Conservation (phyloP, 2,113 vertebrate species). For the Struthidea cinerea region DNA sequence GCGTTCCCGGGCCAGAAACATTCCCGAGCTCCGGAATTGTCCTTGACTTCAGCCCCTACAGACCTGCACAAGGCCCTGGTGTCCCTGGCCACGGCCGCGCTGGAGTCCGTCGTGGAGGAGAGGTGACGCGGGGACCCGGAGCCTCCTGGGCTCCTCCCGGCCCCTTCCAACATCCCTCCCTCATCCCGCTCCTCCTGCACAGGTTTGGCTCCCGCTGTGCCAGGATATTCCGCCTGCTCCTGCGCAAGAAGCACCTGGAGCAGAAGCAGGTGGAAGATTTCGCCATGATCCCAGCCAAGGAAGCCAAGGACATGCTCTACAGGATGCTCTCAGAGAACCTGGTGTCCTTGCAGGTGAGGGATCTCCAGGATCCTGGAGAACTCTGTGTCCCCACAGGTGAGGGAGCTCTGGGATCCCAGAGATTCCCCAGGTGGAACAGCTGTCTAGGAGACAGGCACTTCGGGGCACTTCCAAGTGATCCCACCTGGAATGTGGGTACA, state of each 20-base stretch:
- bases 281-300: slow-evolving; percentile 97
- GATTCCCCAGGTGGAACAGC: no score
- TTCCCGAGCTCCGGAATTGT: rapidly evolving
- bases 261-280: slow-evolving; percentile 99
- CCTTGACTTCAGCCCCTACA: slow-evolving; percentile 69
- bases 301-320: slow-evolving; percentile 98
- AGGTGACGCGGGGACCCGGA: slow-evolving; percentile 60
- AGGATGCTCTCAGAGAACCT: slow-evolving; percentile 89
- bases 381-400: no score
- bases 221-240: slow-evolving; percentile 86
- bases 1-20: rapidly evolving
- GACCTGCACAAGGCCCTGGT: slow-evolving; percentile 86
- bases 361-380: not conserved
- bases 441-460: not conserved
- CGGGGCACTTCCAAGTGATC: not conserved
- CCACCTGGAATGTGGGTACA: not conserved
- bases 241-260: slow-evolving; percentile 88
- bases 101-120: slow-evolving; percentile 93
- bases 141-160: rapidly evolving
- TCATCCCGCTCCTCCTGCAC: rapidly evolving
- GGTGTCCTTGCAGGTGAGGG: slow-evolving; percentile 81
- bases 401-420: not conserved
- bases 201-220: slow-evolving; percentile 94
- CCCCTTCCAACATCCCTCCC: rapidly evolving
- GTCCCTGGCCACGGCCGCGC: slow-evolving; percentile 83